Percentiles rank a stretch among this genome's conserved stretches.
phyloP scores from a whole-genome alignment of 1,140 invertebrate species.

The Drosophila pseudoobscura region DNA sequence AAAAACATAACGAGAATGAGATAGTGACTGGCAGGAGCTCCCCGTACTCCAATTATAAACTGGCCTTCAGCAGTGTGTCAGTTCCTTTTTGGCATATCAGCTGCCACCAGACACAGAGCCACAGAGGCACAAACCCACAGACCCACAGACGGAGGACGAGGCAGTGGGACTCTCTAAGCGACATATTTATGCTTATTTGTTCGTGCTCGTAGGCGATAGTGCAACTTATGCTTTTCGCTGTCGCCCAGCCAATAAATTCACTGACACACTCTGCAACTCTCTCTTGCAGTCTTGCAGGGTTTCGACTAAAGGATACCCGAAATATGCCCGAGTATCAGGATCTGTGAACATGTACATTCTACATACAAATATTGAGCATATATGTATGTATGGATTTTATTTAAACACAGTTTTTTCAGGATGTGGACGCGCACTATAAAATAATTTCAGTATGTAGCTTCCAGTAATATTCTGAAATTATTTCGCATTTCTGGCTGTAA shows the following conservation, averaged over 20 bases:
- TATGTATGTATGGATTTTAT: too few species aligned
- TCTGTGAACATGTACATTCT: too few species aligned
- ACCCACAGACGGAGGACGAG: conserved; percentile 1
- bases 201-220: conserved; percentile 69
- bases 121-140: conserved; percentile 4
- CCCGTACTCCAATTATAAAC: conserved; percentile 30
- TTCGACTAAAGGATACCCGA: too few species aligned
- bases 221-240: conserved; percentile 74
- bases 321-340: too few species aligned
- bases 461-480: too few species aligned
- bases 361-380: too few species aligned
- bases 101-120: conserved; percentile 26
- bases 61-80: conserved; percentile 8
- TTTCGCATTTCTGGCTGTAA: conserved; percentile 25
- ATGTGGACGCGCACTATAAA: too few species aligned
- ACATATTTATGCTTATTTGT: conserved; percentile 64
- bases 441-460: too few species aligned
- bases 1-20: conserved; percentile 35
- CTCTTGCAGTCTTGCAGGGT: too few species aligned
- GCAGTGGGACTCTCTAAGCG: conserved; percentile 38
- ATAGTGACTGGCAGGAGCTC: conserved; percentile 1
- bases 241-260: conserved; percentile 72
- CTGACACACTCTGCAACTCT: conserved; percentile 19
- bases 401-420: too few species aligned
- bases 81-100: conserved; percentile 32